phyloP scores from a whole-genome alignment of 2,888 invertebrate species.

The Machimus atricapillus region DNA sequence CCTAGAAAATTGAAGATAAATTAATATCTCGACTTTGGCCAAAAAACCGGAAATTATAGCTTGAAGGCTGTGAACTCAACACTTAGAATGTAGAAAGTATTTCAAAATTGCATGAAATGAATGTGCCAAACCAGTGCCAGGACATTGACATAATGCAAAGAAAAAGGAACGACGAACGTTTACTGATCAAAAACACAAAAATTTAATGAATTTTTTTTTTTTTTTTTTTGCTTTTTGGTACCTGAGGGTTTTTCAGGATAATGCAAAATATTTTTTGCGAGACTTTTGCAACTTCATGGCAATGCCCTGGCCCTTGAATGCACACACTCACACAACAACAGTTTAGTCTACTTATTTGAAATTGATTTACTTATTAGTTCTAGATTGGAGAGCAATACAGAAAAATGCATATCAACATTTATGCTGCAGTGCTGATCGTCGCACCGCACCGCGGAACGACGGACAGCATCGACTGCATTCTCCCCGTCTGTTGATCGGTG shows the following conservation, averaged over 20 bases:
- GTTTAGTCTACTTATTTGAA: conserved; percentile 8
- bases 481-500: neutral
- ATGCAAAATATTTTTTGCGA: neutral
- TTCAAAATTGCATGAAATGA: conserved; percentile 37
- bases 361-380: neutral
- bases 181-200: conserved; percentile 37
- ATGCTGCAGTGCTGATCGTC: no score
- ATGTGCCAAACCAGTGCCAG: conserved; percentile 66
- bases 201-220: neutral
- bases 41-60: neutral
- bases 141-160: conserved; percentile 67
- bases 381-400: neutral
- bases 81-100: conserved; percentile 12
- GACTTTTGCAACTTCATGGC: conserved; percentile 65
- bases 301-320: conserved; percentile 84
- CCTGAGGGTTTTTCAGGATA: neutral
- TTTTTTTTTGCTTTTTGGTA: neutral
- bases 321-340: conserved; percentile 20
- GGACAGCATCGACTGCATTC: neutral
- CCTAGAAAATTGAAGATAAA: neutral
- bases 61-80: conserved; percentile 11
- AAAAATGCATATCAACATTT: conserved; percentile 19
- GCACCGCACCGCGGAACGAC: neutral
- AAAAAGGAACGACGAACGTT: conserved; percentile 26
- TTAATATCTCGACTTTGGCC: neutral